Percentiles rank a stretch among this genome's conserved stretches.
Evolutionary conservation across 2,888 invertebrate species (phyloP).

Genomic region (Cryptocephalus primarius): DNA sequence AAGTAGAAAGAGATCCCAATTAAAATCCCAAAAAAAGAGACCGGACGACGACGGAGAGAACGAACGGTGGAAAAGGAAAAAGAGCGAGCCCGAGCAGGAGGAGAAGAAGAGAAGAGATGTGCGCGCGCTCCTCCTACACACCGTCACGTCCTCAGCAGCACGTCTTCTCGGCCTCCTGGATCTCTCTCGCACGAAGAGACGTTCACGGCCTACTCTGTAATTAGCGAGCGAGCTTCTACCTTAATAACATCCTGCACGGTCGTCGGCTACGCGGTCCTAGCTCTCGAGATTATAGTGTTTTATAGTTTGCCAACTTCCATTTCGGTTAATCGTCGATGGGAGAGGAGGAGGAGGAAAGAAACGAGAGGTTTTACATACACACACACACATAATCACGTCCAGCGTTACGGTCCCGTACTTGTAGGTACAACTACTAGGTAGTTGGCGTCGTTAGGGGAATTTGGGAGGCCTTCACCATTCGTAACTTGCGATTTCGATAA

Average conservation of each 20-base stretch:
- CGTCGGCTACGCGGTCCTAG: conserved; percentile 3
- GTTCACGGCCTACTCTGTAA: conserved; percentile 23
- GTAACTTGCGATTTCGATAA: too few relatives aligned
- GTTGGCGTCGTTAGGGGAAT: too few relatives aligned
- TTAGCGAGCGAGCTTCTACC: conserved; percentile 30
- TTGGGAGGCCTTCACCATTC: too few relatives aligned
- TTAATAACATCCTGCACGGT: conserved; percentile 24
- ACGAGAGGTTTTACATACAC: too few relatives aligned
- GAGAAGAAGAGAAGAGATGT: conserved; percentile 14
- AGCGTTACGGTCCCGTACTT: too few relatives aligned
- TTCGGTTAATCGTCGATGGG: conserved; percentile 5
- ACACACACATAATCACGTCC: not conserved
- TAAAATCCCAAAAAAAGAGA: not conserved
- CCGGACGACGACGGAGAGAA: not conserved
- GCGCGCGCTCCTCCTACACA: conserved; percentile 19
- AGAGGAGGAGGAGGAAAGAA: too few relatives aligned
- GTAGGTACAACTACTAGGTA: too few relatives aligned
- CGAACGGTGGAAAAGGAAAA: not conserved
- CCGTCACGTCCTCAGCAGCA: conserved; percentile 33
- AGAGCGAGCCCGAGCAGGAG: not conserved
- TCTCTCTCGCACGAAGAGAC: conserved; percentile 11
- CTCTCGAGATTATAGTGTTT: conserved; percentile 14
- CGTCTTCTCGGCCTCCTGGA: conserved; percentile 28
- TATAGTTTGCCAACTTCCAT: conserved; percentile 15
- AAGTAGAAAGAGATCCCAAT: not conserved